Evolutionary conservation across 2,113 vertebrate species (phyloP), one percentile per base, ranked within the genome.

Genomic region (Grammomys dolichurus): DNA sequence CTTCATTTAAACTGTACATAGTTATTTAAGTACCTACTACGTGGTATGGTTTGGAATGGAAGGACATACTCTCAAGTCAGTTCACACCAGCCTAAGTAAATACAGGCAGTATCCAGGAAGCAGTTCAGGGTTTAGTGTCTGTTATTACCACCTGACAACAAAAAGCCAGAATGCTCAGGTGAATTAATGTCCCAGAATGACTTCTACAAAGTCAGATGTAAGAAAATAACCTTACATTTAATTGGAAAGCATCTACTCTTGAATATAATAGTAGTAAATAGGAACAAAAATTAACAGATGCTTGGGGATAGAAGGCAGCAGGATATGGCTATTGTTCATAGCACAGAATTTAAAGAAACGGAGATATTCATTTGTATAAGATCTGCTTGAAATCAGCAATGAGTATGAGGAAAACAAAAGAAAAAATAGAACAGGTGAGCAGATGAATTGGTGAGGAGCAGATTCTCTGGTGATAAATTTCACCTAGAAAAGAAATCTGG

Each of bases 121-220:
- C 2, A 43, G 26, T 81, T 85, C 73, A 95, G 26, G 24, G 82
- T 81, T 90, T 63, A 91, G 46, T 19, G 28, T 87, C 36, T 28
- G 69, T 78, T 69, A 93, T 89, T 72, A 87, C 73, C 87, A 80
- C 24, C 36, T 54, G 6, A 86, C 5, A 19, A 87, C 28, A 91
- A 4, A 93, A 90, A 65, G 16, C 36, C 90, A 11, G 14, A 10
- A 86, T 81, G 28, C 20, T 78, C 54, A 94, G 1, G 69, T 80
- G 31, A 91, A 81, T 90, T 86, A 78, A 94, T 93, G 78, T 60
- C 24, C 11, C 8, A 94, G 51, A 51, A 93, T 28, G 56, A 91
- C n/a, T 63, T 48, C 36, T 58, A 88, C 4, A 33, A 91, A 92
- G 43, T 67, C 10, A 69, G 1, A 80, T 72, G 77, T 82, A 92